Base-by-base conservation (phyloP, 2,113 vertebrate species). In the Enhydra lutris region DNA sequence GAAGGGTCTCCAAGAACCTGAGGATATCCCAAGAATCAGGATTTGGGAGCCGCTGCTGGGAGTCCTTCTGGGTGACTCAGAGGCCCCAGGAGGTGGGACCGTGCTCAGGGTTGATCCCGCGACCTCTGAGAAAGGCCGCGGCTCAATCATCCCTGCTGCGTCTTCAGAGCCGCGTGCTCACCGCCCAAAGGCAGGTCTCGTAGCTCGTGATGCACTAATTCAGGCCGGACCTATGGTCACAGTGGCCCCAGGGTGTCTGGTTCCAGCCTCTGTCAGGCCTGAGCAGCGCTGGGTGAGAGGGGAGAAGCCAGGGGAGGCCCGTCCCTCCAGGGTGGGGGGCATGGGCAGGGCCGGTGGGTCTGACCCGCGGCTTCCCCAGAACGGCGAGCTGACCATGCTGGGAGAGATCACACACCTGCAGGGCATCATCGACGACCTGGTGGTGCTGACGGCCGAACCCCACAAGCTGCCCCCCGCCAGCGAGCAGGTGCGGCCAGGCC, bases 401-500 rank as follows among this genome's bases (percentile, higher is more conserved):
- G 99, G 99, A 11, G 99, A 99, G 98, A 99, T 99, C 97, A 99
- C 99, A 10, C 99, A 99, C 97, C 98, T 99, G n/a, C 99, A 99
- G 98, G 99, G 99, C 96, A 99, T 99, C 98, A 99, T 99, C 5
- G 99, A 99, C 93, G 99, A 99, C 98, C 99, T 99, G 97, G 99
- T 99, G 73, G 98, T 99, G 94, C 98, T 99, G 98, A 99, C 99
- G 0, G 99, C 99, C 0, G 99, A 99, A 91, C 99, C 99, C 5
- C 99, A 99, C 98, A 99, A 99, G 98, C 99, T 99, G 98, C 99
- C 99, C 8, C 99, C 99, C 0, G 99, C 99, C 98, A 99, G 99
- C 1, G 99, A 99, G 98, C 99, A 99, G 99, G 99, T 99, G 55
- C 85, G 97, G 0, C 29, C n/a, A 29, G 76, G n/a, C 50, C 84